Evolutionary conservation across 1,140 invertebrate genomes (phyloP), one percentile per base, ranked within the genome.

Genomic region (Neodiprion lecontei): DNA sequence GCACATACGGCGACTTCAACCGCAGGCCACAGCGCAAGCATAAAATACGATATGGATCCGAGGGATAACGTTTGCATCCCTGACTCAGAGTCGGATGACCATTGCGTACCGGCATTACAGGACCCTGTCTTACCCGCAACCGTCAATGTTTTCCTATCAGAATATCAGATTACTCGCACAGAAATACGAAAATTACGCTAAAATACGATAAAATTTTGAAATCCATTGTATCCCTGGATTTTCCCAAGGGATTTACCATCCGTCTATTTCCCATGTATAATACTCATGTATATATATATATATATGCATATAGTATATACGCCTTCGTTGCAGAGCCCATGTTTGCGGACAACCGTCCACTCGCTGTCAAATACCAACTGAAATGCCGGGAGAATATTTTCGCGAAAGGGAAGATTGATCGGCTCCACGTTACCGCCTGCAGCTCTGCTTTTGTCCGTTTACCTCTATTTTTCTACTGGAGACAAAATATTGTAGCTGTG

Each of bases 121-220:
- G 21, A 67, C 49, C 14, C 50, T 71, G 66, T 49, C 40, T 72
- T 73, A 68, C 10, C 71, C 47, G 49, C 47, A 21, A 5, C 5
- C 53, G n/a, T 61, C 11, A 17, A 61, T 12, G 4, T 61, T 61
- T 61, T 61, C 53, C 61, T 72, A 79, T 82, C 71, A 78, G 83
- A 83, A 86, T 86, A 82, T 80, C 76, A 81, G 77, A 80, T 78
- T 69, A 74, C 75, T 77, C 80, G 85, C 86, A 88, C 82, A 86
- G 81, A 81, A 88, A 88, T 87, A 77, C 84, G 67, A 40, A 80
- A 84, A 88, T 88, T 88, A 88, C 83, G 87, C 80, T 87, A 88
- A 88, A 83, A 80, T 73, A 77, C 50, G 70, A 17, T 50, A 71
- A 71, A 47, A 71, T 40, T 69, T 69, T 12, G n/a, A 61, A 61